Conservation (phyloP, 2,797 vertebrate genomes). For the Vipera latastei region DNA sequence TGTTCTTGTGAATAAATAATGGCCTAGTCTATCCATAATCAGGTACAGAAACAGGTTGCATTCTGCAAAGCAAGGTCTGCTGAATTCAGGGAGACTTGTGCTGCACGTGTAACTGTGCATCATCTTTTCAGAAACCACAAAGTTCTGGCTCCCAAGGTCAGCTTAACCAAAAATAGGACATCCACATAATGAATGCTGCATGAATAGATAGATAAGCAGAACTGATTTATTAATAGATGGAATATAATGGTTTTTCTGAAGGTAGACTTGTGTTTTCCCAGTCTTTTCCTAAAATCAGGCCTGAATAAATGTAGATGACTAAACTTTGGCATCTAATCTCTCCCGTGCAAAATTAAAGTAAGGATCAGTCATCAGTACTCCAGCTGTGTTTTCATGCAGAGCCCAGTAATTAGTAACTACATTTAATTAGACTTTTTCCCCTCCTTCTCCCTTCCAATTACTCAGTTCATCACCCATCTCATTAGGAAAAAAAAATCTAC, state of each 20-base stretch:
- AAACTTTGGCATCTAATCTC: background rate
- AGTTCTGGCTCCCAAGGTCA: background rate
- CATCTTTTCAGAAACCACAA: background rate
- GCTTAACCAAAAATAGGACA: background rate
- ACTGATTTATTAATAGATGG: background rate
- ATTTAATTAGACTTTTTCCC: slow-evolving; percentile 15
- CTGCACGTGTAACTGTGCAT: background rate
- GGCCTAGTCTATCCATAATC: background rate
- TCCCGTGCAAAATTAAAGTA: background rate
- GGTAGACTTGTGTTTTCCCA: background rate
- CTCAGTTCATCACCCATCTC: slow-evolving; percentile 14
- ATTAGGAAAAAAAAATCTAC: slow-evolving; percentile 14
- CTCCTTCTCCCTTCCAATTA: background rate
- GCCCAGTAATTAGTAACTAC: slow-evolving; percentile 13
- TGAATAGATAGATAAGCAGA: background rate
- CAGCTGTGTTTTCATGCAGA: slow-evolving; percentile 19
- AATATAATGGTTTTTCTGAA: background rate
- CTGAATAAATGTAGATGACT: background rate
- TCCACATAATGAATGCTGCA: background rate
- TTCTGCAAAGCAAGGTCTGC: background rate
- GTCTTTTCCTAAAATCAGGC: background rate
- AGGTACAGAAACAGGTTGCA: background rate
- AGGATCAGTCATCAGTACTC: background rate
- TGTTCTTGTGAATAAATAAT: background rate
- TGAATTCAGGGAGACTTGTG: background rate